A percentile compares a stretch with the other conserved stretches of the same genome.
Conservation (phyloP, 2,113 vertebrate species). For the Marcusenius ussheri region DNA sequence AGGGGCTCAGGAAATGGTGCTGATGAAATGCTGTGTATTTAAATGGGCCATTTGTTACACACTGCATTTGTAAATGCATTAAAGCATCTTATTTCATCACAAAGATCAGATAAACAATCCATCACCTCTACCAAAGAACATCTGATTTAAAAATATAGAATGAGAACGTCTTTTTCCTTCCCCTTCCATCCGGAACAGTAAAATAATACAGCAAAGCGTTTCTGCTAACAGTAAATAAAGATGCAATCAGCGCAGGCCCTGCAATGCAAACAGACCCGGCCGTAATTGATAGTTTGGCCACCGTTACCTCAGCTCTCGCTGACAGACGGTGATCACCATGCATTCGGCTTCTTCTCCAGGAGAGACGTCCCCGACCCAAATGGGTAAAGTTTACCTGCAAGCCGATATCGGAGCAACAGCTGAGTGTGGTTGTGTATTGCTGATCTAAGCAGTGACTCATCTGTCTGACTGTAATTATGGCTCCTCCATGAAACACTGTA, state of each 20-base stretch:
- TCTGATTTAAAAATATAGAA: not conserved
- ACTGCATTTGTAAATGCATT: not conserved
- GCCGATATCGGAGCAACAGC: not conserved
- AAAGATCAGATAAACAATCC: not conserved
- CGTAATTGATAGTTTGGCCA: constrained; percentile 25
- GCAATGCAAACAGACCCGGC: constrained; percentile 23
- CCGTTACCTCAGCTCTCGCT: constrained; percentile 25
- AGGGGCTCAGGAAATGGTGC: not conserved
- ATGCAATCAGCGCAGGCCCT: constrained; percentile 31
- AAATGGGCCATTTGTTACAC: not conserved
- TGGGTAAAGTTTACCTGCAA: not conserved
- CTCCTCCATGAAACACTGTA: not conserved
- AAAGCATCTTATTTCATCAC: not conserved
- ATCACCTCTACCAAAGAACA: not conserved
- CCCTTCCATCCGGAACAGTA: not conserved
- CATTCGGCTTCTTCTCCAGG: not conserved
- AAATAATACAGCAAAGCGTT: constrained; percentile 28
- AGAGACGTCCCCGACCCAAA: not conserved
- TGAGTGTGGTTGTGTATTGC: not conserved
- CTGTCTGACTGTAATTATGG: not conserved
- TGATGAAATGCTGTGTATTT: not conserved
- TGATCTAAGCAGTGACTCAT: not conserved
- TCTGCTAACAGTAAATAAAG: constrained; percentile 34
- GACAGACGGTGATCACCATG: constrained; percentile 4
- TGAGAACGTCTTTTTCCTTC: not conserved